phyloP scores from a whole-genome alignment of 2,888 invertebrate genomes.

The Mesorhabditis sp. region DNA sequence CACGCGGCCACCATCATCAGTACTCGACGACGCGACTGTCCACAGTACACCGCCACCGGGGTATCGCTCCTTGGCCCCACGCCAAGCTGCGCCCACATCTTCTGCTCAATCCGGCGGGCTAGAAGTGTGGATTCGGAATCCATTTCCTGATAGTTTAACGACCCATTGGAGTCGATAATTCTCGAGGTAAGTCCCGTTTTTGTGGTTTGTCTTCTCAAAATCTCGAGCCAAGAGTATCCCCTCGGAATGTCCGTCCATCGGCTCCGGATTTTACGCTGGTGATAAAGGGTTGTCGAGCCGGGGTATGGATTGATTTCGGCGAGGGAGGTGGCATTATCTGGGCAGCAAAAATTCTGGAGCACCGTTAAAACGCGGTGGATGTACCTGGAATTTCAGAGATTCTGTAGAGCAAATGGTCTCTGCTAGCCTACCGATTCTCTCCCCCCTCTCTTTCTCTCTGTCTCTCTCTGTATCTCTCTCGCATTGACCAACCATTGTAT shows the following conservation, averaged over 20 bases:
- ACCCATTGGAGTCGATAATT: neutral
- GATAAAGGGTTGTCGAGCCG: too few relatives aligned
- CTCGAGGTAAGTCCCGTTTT: neutral
- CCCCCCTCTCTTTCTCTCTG: too few relatives aligned
- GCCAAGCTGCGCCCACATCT: neutral
- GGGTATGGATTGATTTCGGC: too few relatives aligned
- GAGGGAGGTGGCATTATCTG: too few relatives aligned
- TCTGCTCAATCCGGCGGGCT: neutral
- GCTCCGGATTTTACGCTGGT: too few relatives aligned
- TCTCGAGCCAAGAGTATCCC: neutral
- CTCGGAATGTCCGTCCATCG: neutral
- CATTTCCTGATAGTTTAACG: neutral
- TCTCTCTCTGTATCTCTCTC: too few relatives aligned
- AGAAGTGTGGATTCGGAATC: neutral
- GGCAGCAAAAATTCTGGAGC: too few relatives aligned
- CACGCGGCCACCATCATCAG: neutral
- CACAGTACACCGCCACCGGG: neutral
- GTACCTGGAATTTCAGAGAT: too few relatives aligned
- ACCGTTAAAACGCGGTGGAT: too few relatives aligned
- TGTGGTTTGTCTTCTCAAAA: neutral
- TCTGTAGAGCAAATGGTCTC: too few relatives aligned
- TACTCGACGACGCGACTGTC: neutral
- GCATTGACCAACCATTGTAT: neutral
- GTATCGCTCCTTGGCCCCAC: neutral
- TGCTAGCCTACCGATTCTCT: too few relatives aligned